Evolutionary conservation across 2,797 vertebrate genomes (phyloP), one percentile per base, ranked within the genome.

Genomic region (Hozukius guyotensis): DNA sequence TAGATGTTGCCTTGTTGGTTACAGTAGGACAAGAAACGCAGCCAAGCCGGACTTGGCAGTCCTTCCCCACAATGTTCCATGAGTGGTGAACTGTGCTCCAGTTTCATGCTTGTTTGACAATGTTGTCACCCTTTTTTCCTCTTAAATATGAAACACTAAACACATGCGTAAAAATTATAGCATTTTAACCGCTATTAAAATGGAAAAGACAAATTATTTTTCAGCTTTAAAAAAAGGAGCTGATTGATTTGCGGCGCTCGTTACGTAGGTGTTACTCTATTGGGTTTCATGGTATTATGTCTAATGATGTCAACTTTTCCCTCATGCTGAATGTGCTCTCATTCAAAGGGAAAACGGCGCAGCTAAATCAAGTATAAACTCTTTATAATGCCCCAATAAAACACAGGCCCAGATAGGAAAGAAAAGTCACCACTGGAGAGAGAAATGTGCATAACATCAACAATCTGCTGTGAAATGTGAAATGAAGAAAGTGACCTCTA

Each of bases 401-500:
- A 89, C 84, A 84, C 66, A 56, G 71, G 63, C 60, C 61, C 16
- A 16, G 77, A 82, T 68, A 77, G 79, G 83, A 86, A 89, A 80
- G 88, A 88, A 81, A 88, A 88, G 67, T 76, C 81, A 72, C 85
- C 89, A 91, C 90, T 88, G 77, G 85, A 93, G 94, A 93, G 78
- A 91, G 89, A 94, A 94, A 94, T 94, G 88, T 89, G 91, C 84
- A 89, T 93, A 95, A 94, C 93, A 93, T 94, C 93, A 95, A 95
- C 95, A 95, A 88, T 81, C 78, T 81, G 85, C 86, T 68, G 85
- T 76, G 81, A 90, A 92, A 92, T 92, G 88, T 90, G 82, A 94
- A 95, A 93, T 91, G 81, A 95, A 96, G 96, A 97, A 95, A 81
- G 87, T 94, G 96, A 97, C 94, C 96, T 96, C 96, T 94, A 87